phyloP scores from a whole-genome alignment of 2,113 vertebrate species.

The Strigops habroptila region DNA sequence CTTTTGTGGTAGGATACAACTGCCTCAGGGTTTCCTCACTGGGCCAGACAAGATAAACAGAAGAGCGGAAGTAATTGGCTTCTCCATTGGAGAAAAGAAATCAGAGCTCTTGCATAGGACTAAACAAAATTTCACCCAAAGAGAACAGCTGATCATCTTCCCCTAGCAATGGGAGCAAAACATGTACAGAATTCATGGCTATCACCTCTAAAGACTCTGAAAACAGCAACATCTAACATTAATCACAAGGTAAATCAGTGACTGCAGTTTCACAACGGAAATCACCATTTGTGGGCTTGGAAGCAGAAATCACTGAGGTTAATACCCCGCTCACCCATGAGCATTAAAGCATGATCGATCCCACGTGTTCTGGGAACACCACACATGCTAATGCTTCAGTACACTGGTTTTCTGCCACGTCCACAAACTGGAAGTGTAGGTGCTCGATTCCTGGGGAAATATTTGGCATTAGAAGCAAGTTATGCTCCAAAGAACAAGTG shows the following conservation, averaged over 20 bases:
- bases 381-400: accelerated
- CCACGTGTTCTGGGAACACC: neutral
- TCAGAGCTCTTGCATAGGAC: neutral
- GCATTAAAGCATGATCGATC: neutral
- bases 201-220: neutral
- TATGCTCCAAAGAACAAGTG: constrained; percentile 12
- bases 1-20: neutral
- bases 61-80: neutral
- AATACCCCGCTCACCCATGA: neutral
- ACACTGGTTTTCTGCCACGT: neutral
- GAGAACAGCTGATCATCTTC: neutral
- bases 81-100: constrained; percentile 52
- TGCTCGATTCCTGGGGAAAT: neutral
- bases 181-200: neutral
- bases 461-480: constrained; percentile 50
- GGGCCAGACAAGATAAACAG: neutral
- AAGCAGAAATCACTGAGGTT: neutral
- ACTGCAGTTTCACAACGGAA: neutral
- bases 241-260: neutral
- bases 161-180: neutral
- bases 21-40: neutral
- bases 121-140: neutral
- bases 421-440: neutral
- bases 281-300: neutral
- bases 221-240: neutral